Evolutionary conservation across 2,113 vertebrate genomes (phyloP), one percentile per base, ranked within the genome.

Genomic region (Datnioides undecimradiatus): DNA sequence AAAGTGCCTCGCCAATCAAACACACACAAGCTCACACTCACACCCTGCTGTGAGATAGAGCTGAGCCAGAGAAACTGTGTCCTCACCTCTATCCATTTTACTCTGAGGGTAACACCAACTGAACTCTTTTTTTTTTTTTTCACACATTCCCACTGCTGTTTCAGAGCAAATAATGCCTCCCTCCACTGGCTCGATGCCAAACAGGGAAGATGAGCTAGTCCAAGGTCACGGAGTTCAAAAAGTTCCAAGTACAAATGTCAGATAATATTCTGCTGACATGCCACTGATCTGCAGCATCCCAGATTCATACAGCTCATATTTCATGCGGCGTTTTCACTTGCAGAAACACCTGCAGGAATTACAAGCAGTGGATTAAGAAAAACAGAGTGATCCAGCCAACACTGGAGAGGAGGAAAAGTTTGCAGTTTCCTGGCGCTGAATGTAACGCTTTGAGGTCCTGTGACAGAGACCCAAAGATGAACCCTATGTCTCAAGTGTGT

Each of bases 51-150:
- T 46, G 73, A 49, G 62, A 87, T 76, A 75, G 60, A 87, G 91
- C 86, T 82, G 83, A 90, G 82, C 80, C 41, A 68, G 80, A 88
- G 83, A 85, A 89, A 90, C 77, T 64, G 59, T 76, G 88, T 76
- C 83, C 71, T 81, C 67, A 85, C 75, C 69, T 73, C 80, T 52
- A 79, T 76, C 59, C 71, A 79, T 80, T 84, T 77, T 63, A 71
- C 33, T 82, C 69, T 4, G 23, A 70, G 41, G 64, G 69, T 76
- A 85, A 85, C 79, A 81, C 58, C 40, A 74, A 62, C 40, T 19
- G 52, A 79, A 69, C 69, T 38, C 57, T 65, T 72, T 80, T 63
- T 51, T 70, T 76, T 83, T 58, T 31, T 29, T 9, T 40, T 10
- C 72, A 76, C 71, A 85, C 45, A 67, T 73, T 68, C 54, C 49